Base-by-base conservation (phyloP, 2,113 vertebrate species). In the Perognathus longimembris region DNA sequence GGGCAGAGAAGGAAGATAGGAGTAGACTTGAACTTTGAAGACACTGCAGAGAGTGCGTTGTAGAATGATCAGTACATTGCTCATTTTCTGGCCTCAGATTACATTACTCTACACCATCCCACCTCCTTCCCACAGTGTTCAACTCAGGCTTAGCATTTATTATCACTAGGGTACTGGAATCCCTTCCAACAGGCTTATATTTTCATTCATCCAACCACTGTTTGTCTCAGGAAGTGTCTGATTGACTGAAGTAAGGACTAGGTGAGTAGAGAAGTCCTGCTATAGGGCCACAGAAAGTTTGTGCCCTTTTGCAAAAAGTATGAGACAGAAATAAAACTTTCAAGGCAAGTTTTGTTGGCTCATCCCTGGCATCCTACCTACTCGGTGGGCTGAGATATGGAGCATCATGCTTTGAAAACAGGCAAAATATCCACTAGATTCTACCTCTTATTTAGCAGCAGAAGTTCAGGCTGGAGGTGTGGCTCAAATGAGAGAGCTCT, bases 231-330 rank as follows among this genome's bases (percentile, higher is more conserved):
- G 34, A 7, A 76, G 40, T 89, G 83, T 34, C 85, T 79, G 63
- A 59, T 45, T 91, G 20, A 36, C 50, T 84, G 73, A 70, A 54
- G n/a, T 50, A 42, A 83, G 81, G 32, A 89, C 9, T 8, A 57
- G 63, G 22, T 36, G 7, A 50, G 32, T 61, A 36, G 9, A 87
- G 36, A 93, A 91, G 57, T 95, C 77, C 95, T 71, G 54, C 59
- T 70, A 32, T 79, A 88, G 81, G 71, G 86, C 81, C 30, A 75
- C 70, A 87, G 84, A 74, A 92, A 28, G 86, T 88, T 63, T 81
- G 61, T 90, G 42, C 66, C n/a, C 38, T 88, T 90, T 90, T 77
- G 61, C n/a, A 69, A 88, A 73, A 94, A 76, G 89, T 54, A 83
- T 11, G 45, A 45, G 9, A 8, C 9, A 45, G 45, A 45, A 45